Evolutionary conservation across 1,140 invertebrate genomes (phyloP), one percentile per base, ranked within the genome.

Genomic region (Saccostrea glomerata): DNA sequence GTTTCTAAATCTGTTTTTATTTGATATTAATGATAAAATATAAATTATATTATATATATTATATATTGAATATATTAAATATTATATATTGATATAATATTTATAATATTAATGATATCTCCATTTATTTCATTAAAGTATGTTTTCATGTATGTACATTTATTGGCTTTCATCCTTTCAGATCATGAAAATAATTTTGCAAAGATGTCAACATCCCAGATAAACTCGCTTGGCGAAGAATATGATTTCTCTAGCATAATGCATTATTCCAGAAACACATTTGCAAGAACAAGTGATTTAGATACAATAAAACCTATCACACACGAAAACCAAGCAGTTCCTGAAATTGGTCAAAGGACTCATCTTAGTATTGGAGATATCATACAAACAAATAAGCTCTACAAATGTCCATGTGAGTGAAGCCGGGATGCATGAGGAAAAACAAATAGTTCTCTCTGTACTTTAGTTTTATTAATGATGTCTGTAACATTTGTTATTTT

Each of bases 241-340:
- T 99, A 99, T 92, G 99, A 99, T 94, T 99, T 98, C 91, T 92
- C 92, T 30, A 94, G 93, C 85, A 99, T 99, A 88, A 99, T 99
- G 99, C 99, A 99, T 94, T 99, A 99, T 94, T 98, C 99, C 0
- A 96, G 98, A 66, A 99, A 99, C 92, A 99, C 99, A 0, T 99
- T 99, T 95, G 98, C 98, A 0, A 98, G 96, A 94, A 98, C 98
- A 56, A 98, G 98, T 0, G 98, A 98, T 93, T 94, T 99, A 88
- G 98, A 99, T 93, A 99, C 98, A 0, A 99, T 99, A 88, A 95
- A 98, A 86, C 98, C 98, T 30, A 93, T 94, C 60, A 83, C 93
- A 7, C 47, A 47, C 5, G 89, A 90, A n/a, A 91, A 88, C 15
- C 82, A 90, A 17, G 91, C 90, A 11, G 86, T 91, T 40, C 92